A percentile compares a stretch with the other conserved stretches of the same genome.
Evolutionary conservation across 2,113 vertebrate genomes (phyloP).

Genomic region (Leucosticte australis): DNA sequence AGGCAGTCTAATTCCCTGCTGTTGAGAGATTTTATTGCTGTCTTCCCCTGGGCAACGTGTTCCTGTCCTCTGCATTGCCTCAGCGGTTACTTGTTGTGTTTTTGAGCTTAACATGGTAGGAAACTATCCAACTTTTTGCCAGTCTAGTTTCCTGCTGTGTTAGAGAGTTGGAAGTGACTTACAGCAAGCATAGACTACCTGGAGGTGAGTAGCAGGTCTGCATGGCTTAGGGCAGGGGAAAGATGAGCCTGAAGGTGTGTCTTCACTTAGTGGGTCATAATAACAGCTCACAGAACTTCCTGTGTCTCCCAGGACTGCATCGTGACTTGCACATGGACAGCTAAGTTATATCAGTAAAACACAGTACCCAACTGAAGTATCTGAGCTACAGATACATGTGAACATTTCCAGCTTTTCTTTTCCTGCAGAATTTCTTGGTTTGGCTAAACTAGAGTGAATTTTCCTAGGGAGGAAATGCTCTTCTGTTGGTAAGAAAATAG

Average conservation of each 20-base stretch:
- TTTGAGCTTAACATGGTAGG: background rate
- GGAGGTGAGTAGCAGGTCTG: background rate
- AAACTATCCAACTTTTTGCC: background rate
- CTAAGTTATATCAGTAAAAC: background rate
- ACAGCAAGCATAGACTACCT: fast-evolving
- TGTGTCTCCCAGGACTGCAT: background rate
- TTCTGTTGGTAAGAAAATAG: background rate
- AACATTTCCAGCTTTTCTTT: background rate
- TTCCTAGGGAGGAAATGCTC: background rate
- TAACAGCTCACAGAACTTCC: background rate
- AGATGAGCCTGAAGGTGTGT: background rate
- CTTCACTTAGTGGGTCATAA: background rate
- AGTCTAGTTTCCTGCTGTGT: background rate
- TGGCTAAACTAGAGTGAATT: background rate
- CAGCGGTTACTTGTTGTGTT: background rate
- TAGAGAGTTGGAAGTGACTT: background rate
- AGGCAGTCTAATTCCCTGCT: background rate
- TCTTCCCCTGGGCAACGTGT: background rate
- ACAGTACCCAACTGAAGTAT: background rate
- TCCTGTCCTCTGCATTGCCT: background rate
- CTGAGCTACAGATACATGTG: background rate
- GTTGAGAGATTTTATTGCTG: background rate
- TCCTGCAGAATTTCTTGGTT: background rate
- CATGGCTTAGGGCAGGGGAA: background rate
- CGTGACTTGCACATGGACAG: background rate